Percentiles rank a stretch among this genome's conserved stretches.
Evolutionary conservation across 2,113 vertebrate genomes (phyloP).

Genomic region (Myrmecobius fasciatus): DNA sequence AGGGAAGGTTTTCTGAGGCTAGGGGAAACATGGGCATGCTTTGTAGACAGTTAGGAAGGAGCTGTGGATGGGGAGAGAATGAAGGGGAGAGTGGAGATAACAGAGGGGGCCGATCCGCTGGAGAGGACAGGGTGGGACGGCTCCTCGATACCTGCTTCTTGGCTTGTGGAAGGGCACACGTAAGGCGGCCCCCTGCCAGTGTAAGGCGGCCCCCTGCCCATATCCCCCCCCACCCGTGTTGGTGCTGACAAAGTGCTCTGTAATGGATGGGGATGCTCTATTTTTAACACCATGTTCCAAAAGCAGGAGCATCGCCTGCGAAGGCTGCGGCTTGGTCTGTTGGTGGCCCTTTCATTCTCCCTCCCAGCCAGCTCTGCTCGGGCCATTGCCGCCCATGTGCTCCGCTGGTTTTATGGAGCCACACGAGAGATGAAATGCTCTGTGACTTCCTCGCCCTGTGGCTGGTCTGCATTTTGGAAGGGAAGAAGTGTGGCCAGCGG

Average conservation of each 20-base stretch:
- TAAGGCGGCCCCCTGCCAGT: not conserved
- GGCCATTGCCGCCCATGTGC: not conserved
- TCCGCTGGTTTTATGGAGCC: conserved; percentile 45
- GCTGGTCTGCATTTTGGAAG: conserved; percentile 66
- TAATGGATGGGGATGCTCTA: not conserved
- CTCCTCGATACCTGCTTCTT: not conserved
- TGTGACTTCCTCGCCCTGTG: conserved; percentile 60
- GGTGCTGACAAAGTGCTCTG: not conserved
- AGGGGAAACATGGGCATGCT: not conserved
- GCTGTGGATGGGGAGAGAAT: not conserved
- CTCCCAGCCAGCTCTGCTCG: not conserved
- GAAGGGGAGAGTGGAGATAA: not conserved
- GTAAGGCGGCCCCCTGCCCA: not conserved
- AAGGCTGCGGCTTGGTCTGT: not conserved
- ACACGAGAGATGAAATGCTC: conserved; percentile 26
- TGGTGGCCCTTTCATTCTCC: not conserved
- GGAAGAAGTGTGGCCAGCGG: conserved; percentile 50
- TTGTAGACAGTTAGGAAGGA: not conserved
- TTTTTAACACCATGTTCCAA: not conserved
- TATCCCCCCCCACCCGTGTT: not conserved
- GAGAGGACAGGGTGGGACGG: not conserved
- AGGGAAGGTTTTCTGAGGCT: not conserved
- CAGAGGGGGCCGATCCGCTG: not conserved
- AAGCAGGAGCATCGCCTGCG: not conserved
- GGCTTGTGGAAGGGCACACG: not conserved